Base-by-base conservation (phyloP, 2,888 invertebrate species). In the Leistus spinibarbis region DNA sequence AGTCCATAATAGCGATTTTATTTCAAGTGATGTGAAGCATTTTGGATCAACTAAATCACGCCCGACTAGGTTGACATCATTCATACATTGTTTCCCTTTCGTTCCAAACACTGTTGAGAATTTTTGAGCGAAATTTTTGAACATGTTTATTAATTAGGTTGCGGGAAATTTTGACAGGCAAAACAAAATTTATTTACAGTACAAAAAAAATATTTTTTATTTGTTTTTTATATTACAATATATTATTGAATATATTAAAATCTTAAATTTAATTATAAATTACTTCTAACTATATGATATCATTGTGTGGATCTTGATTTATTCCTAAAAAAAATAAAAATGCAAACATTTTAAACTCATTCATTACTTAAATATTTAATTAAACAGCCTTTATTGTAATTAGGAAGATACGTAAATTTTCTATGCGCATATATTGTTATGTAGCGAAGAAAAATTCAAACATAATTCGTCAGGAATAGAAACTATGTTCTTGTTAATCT, bases 1-100 rank as follows among this genome's bases (percentile, higher is more conserved):
- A 24, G 78, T 78, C 78, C 78, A 78, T 23, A 78, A 56, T 40
- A 78, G 20, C 0, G 78, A 77, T 77, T 78, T 77, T 27, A 77
- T 69, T 70, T 78, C 78, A 19, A 54, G 7, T 9, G 63, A 10
- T 7, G 71, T 57, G 10, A 78, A 72, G 75, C 69, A 69, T 40
- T 16, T 54, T 13, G 78, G 76, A 13, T 17, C 22, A 3, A 77
- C 24, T 54, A 54, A 77, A 72, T 76, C 73, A 53, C 77, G 69
- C 20, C 75, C 77, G n/a, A 76, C 54, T 53, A 78, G 54, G 23
- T 76, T 76, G 13, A 74, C 53, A 40, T 68, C 60, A 13, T 40
- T 40, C 13, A 40, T 10, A 2, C 10, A 40, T 40, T 40, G 10
- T 2, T 7, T 1, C 7, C 1, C 7, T 40, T 40, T 40, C 40